Base-by-base conservation (phyloP, 1,140 invertebrate genomes). In the Nixonia krombeini region DNA sequence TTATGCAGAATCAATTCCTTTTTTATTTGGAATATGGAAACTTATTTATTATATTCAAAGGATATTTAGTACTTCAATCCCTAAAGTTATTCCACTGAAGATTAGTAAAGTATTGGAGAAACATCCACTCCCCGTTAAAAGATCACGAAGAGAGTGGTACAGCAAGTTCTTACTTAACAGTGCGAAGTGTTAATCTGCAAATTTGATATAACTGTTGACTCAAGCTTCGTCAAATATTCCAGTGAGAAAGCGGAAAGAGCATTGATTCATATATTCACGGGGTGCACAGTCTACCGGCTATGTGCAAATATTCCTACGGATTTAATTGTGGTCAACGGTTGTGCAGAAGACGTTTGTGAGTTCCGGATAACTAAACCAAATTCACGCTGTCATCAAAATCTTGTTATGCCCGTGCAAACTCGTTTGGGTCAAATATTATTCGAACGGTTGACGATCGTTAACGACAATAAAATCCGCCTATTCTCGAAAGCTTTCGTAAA, bases 351-450 rank as follows among this genome's bases (percentile, higher is more conserved):
- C 66, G 55, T 44, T 72, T 58, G 62, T 49, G 74, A 80, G 75
- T 78, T 75, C 67, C 68, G 68, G 61, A 79, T 81, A 80, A 81
- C 74, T 80, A 80, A 82, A 84, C 78, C 73, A 55, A 78, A 82
- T 82, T 82, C 74, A 65, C 67, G 67, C 64, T 42, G 45, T 40
- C 49, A 70, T 70, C 59, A 70, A 70, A 70, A 70, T 70, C 59
- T 58, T 70, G 59, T 70, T 64, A 63, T 53, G 50, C 46, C 40
- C 33, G 38, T 64, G 55, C 55, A 64, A 64, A 70, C 51, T 61
- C 66, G 51, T 59, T 70, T 51, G 40, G 35, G 59, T 29, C 64
- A 61, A 59, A 58, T 25, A 33, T 69, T 63, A 69, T 69, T 63
- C 57, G 42, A 7, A 1, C 23, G 38, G 40, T 21, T 28, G 12